These are phyloP conservation scores for Dasysyrphus tricinctus DNA, from an alignment of 2,888 invertebrate species.

Conservation along the genomic window DNA sequence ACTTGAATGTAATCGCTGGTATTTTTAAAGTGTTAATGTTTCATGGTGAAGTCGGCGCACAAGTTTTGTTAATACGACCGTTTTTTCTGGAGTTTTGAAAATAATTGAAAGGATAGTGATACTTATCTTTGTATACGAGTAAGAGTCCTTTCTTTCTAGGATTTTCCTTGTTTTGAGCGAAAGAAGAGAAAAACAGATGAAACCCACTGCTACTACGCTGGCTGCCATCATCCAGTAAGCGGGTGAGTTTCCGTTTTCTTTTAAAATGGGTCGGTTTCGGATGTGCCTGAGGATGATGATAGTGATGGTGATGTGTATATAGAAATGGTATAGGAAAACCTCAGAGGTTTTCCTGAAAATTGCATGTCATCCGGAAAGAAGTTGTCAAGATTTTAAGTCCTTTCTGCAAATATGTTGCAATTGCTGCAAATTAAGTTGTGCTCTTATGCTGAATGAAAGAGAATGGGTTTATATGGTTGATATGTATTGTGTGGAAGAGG, in stretches of 20 bases:
- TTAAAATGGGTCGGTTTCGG: slow-evolving; percentile 7
- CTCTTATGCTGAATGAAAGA: slow-evolving; percentile 46
- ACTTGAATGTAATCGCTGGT: too few relatives aligned
- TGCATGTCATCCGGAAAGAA: slow-evolving; percentile 83
- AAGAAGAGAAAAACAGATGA: slow-evolving; percentile 45
- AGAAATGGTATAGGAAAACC: slow-evolving; percentile 43
- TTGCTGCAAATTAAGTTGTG: slow-evolving; percentile 74
- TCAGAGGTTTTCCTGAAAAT: slow-evolving; percentile 79
- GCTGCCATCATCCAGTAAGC: slow-evolving; percentile 37
- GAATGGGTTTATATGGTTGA: slow-evolving; percentile 3
- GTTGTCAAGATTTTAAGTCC: slow-evolving; percentile 83
- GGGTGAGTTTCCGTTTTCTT: slow-evolving; percentile 31
- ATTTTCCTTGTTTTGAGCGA: slow-evolving; percentile 37
- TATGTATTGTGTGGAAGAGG: slow-evolving; percentile 6
- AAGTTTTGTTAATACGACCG: neutral
- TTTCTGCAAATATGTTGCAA: slow-evolving; percentile 78
- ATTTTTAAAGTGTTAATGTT: too few relatives aligned
- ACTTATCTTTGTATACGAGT: slow-evolving; percentile 71
- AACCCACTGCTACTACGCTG: slow-evolving; percentile 13
- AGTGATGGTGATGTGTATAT: neutral
- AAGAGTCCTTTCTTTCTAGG: slow-evolving; percentile 68
- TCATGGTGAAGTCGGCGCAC: neutral
- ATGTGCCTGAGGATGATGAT: neutral
- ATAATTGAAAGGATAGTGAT: slow-evolving; percentile 75
- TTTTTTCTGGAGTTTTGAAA: slow-evolving; percentile 31